Evolutionary conservation across 1,140 invertebrate genomes (phyloP).

Genomic region (Lamellibrachia luymesi): DNA sequence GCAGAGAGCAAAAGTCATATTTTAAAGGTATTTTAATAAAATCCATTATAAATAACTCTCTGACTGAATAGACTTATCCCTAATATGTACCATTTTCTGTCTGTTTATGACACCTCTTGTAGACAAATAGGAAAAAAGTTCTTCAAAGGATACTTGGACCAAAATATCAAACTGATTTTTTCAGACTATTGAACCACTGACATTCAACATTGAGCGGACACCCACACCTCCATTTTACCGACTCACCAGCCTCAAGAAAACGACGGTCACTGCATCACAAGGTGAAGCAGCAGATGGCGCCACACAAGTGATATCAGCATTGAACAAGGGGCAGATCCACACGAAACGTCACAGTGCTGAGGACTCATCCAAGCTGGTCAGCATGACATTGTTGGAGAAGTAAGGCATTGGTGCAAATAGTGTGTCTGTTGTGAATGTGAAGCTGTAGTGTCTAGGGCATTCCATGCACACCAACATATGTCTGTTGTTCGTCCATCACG

Average conservation of each 20-base stretch:
- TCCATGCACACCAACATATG: too few species aligned
- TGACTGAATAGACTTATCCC: too few species aligned
- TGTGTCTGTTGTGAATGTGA: not conserved
- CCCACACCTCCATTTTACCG: conserved; percentile 97
- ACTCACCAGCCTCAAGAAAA: conserved; percentile 68
- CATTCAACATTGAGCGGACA: conserved; percentile 90
- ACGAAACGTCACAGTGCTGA: conserved; percentile 93
- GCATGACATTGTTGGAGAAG: not conserved
- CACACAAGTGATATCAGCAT: conserved; percentile 18
- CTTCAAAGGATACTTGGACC: too few species aligned
- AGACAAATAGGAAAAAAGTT: too few species aligned
- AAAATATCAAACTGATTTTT: conserved; percentile 14
- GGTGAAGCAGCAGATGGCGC: conserved; percentile 17
- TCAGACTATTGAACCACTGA: conserved; percentile 92
- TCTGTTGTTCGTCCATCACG: too few species aligned
- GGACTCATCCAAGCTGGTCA: conserved; percentile 38
- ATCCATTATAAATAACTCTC: too few species aligned
- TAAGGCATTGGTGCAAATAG: not conserved
- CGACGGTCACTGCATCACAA: conserved; percentile 21
- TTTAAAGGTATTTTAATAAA: too few species aligned
- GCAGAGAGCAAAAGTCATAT: too few species aligned
- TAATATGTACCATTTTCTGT: not conserved
- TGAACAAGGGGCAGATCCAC: conserved; percentile 79
- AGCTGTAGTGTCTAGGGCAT: too few species aligned
- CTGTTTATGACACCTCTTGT: too few species aligned